These are phyloP conservation scores for Nomada ruficornis DNA, from an alignment of 2,888 invertebrate species.

Conservation along the genomic window DNA sequence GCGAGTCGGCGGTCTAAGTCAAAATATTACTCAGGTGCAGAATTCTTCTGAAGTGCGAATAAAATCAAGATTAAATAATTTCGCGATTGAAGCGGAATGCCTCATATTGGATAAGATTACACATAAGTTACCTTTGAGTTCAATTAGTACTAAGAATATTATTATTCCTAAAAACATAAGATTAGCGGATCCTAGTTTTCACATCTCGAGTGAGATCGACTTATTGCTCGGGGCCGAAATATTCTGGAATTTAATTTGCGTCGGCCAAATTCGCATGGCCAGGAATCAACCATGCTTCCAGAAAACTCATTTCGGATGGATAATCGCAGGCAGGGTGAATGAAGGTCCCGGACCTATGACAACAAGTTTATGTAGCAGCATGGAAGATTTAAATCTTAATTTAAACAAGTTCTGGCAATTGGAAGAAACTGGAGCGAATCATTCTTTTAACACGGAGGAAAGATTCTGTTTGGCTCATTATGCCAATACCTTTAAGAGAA, in stretches of 20 bases:
- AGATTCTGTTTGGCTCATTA: not conserved
- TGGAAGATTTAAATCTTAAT: not conserved
- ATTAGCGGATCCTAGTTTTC: constrained; percentile 1
- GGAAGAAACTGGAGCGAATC: not conserved
- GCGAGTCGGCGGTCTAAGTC: not conserved
- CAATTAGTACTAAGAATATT: not conserved
- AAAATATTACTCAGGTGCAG: not conserved
- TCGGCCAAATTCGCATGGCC: not conserved
- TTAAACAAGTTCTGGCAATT: not conserved
- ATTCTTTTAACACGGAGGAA: not conserved
- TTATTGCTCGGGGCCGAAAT: constrained; percentile 8
- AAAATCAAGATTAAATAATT: constrained; percentile 1
- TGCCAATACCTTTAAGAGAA: not conserved
- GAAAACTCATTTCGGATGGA: not conserved
- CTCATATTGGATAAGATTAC: not conserved
- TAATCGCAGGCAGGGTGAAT: not conserved
- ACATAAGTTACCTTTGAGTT: not conserved
- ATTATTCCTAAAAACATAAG: not conserved
- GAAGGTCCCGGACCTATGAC: not conserved
- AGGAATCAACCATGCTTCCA: not conserved
- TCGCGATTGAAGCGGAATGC: not conserved
- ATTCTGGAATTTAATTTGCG: not conserved
- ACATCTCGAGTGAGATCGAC: not conserved
- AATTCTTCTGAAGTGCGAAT: not conserved
- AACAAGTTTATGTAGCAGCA: not conserved